phyloP scores from a whole-genome alignment of 2,797 vertebrate species.

The Neosilurus hyrtlii region DNA sequence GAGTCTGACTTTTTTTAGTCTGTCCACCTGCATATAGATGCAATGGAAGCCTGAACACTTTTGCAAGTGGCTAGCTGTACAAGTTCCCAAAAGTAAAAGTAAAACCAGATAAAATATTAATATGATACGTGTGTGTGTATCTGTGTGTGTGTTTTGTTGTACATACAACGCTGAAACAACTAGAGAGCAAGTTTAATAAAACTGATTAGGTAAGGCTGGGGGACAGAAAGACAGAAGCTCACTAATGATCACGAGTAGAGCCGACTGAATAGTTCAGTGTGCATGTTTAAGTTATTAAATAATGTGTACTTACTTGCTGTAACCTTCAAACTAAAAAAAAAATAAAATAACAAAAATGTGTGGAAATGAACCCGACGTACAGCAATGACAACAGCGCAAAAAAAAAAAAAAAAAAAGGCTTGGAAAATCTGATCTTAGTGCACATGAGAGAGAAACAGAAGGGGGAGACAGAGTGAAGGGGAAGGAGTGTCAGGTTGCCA shows the following conservation, averaged over 20 bases:
- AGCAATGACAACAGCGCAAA: constrained; percentile 55
- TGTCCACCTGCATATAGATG: no score
- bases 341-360: constrained; percentile 66
- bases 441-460: background rate
- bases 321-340: constrained; percentile 72
- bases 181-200: constrained; percentile 76
- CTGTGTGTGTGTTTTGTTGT: constrained; percentile 57
- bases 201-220: constrained; percentile 65
- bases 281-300: constrained; percentile 91
- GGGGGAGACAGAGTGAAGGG: background rate
- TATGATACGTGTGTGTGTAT: constrained; percentile 77
- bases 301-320: constrained; percentile 72
- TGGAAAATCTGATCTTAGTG: constrained; percentile 14
- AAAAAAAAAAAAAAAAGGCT: background rate
- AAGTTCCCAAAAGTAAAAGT: constrained; percentile 51
- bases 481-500: background rate
- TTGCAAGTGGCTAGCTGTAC: constrained; percentile 37
- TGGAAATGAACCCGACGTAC: constrained; percentile 87
- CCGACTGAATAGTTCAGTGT: constrained; percentile 63
- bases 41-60: constrained; percentile 5
- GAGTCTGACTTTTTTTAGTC: no score
- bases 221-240: constrained; percentile 59
- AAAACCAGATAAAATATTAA: constrained; percentile 85
- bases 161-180: constrained; percentile 77
- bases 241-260: constrained; percentile 72